phyloP scores from a whole-genome alignment of 1,140 invertebrate genomes.

The Drosophila nannoptera region DNA sequence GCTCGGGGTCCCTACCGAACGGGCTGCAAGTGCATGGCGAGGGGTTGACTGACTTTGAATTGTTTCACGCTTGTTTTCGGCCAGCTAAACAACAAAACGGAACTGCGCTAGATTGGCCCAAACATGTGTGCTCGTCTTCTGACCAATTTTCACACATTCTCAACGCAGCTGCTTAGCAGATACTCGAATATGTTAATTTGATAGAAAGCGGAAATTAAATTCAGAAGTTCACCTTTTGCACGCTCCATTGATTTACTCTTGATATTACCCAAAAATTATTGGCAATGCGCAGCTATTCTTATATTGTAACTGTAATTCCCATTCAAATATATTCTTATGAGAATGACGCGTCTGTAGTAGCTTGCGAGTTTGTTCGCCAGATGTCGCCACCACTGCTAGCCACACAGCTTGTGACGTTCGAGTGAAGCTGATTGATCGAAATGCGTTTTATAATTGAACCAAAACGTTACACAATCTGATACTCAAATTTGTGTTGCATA shows the following conservation, averaged over 20 bases:
- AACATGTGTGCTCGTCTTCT: slow-evolving; percentile 33
- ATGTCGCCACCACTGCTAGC: slow-evolving; percentile 5
- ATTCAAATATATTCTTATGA: neutral
- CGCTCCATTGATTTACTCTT: slow-evolving; percentile 45
- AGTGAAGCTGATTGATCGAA: neutral
- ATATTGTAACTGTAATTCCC: neutral
- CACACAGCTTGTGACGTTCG: neutral
- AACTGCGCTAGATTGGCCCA: slow-evolving; percentile 64
- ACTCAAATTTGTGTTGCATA: slow-evolving; percentile 16
- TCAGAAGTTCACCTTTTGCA: slow-evolving; percentile 6
- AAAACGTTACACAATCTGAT: neutral
- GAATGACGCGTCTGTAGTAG: neutral
- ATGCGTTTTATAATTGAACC: neutral
- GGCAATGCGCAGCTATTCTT: neutral
- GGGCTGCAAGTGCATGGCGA: slow-evolving; percentile 16
- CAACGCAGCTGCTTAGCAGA: slow-evolving; percentile 47
- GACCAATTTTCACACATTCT: slow-evolving; percentile 67
- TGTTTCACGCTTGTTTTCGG: slow-evolving; percentile 59
- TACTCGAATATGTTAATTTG: slow-evolving; percentile 61
- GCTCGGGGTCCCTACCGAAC: slow-evolving; percentile 15
- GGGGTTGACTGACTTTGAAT: slow-evolving; percentile 31
- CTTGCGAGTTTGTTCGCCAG: slow-evolving; percentile 5
- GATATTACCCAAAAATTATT: neutral
- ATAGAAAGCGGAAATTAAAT: slow-evolving; percentile 56
- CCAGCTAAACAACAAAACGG: slow-evolving; percentile 36